phyloP scores from a whole-genome alignment of 92 coral and sea anemone genomes.

The Galaxea fascicularis region DNA sequence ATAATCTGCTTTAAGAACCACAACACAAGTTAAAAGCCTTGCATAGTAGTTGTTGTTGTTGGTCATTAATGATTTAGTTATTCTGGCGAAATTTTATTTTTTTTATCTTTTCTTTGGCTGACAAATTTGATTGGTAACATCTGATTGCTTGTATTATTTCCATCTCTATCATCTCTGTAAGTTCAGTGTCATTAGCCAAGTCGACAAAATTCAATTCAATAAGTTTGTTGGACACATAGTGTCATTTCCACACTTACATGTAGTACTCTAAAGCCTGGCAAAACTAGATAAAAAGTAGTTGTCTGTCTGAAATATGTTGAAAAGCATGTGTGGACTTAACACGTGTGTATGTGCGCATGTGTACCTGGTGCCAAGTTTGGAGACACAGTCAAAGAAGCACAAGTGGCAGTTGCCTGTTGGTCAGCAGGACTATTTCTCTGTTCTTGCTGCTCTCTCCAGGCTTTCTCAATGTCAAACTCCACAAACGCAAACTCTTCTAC shows the following conservation, averaged over 20 bases:
- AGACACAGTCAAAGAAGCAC: slow-evolving; percentile 9
- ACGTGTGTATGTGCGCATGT: not conserved
- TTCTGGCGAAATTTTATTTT: no score
- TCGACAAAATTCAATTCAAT: slow-evolving; percentile 3
- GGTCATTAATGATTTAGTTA: no score
- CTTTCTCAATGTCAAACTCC: slow-evolving; percentile 41
- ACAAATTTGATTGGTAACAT: no score
- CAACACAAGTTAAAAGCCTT: no score
- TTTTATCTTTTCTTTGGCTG: no score
- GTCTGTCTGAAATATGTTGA: not conserved
- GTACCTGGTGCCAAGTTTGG: slow-evolving; percentile 13
- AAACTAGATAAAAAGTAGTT: not conserved
- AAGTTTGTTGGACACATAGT: not conserved
- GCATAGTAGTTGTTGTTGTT: no score
- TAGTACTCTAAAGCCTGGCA: no score
- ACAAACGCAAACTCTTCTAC: slow-evolving; percentile 18
- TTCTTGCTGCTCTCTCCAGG: slow-evolving; percentile 35
- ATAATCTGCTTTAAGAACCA: not conserved
- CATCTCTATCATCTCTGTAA: not conserved
- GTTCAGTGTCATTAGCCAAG: not conserved
- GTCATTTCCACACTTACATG: no score
- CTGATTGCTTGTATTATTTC: no score
- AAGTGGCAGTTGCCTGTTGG: slow-evolving; percentile 15
- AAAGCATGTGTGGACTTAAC: not conserved
- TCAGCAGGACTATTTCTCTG: slow-evolving; percentile 5